Percentiles rank a stretch among this genome's conserved stretches.
Evolutionary conservation across 2,113 vertebrate genomes (phyloP).

Genomic region (Heliornis fulica): DNA sequence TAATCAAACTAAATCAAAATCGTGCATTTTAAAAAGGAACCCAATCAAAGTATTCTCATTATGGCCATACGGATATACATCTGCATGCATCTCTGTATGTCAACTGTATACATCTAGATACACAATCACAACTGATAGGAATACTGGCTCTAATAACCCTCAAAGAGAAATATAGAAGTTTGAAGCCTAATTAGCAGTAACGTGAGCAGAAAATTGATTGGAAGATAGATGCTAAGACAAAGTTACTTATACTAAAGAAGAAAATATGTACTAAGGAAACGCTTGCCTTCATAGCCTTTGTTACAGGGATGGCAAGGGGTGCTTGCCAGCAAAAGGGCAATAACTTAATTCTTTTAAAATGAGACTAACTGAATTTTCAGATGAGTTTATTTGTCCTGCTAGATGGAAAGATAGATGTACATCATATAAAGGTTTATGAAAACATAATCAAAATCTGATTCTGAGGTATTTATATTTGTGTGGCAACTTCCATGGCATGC

Average conservation of each 20-base stretch:
- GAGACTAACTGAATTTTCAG: not conserved
- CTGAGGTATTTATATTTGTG: not conserved
- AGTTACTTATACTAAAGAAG: not conserved
- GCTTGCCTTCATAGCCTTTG: accelerated
- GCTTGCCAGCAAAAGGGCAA: not conserved
- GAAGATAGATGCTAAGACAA: not conserved
- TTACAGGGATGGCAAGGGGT: not conserved
- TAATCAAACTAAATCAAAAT: not conserved
- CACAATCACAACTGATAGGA: not conserved
- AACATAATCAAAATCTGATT: not conserved
- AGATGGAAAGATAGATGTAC: not conserved
- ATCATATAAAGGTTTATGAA: not conserved
- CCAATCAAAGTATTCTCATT: not conserved
- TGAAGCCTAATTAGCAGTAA: not conserved
- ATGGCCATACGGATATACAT: not conserved
- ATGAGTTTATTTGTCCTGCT: not conserved
- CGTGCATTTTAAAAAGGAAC: not conserved
- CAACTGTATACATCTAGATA: not conserved
- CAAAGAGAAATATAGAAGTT: not conserved
- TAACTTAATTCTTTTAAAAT: not conserved
- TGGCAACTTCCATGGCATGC: not conserved
- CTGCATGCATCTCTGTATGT: not conserved
- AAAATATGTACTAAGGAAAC: accelerated
- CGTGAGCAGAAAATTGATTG: not conserved
- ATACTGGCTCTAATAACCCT: not conserved